Base-by-base conservation (phyloP, 30 jellyfish, hydroid and myxozoan genomes). In the Rhopilema esculentum region DNA sequence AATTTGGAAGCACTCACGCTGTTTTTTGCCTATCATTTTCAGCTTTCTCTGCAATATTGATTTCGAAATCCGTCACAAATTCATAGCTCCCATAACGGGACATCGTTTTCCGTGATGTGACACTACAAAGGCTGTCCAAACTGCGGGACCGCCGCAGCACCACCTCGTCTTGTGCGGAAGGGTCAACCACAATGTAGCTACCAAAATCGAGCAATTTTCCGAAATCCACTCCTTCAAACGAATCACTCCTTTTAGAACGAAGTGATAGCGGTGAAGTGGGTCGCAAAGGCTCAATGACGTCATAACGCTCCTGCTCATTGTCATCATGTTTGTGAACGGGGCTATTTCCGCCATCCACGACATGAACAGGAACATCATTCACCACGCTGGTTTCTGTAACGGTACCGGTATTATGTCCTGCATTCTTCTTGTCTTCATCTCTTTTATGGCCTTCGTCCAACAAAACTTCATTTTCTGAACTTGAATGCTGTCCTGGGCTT, bases 61-160 rank as follows among this genome's bases (percentile, higher is more conserved):
- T 83, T 68, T 95, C 99, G 51, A 72, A 86, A 65, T 91, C 94
- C 6, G 99, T 95, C 65, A 95, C 99, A 71, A 95, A 86, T 66
- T 95, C 99, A 51, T 77, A 95, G 91, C 99, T 95, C 31, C 99
- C 99, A 50, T 72, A 90, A 49, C 93, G 62, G 4, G 97, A 95
- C 89, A 95, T 24, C 1, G 97, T 83, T 33, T 96, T 72, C 33
- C 99, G 92, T 0, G 99, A 95, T 0, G 91, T 75, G 31, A 78
- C 51, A 87, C 97, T 89, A 20, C 88, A 91, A 51, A 95, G 77
- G 31, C 99, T 95, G 89, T 95, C 97, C 71, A 95, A 78, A 64
- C 99, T 95, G 62, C 99, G 83, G 21, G 99, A 95, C 17, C 98
- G 75, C 17, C 89, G 92, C 65, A 97, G 67, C 78, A 95, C 51